phyloP scores from a whole-genome alignment of 2,888 invertebrate species.

The Pelosia muscerda region DNA sequence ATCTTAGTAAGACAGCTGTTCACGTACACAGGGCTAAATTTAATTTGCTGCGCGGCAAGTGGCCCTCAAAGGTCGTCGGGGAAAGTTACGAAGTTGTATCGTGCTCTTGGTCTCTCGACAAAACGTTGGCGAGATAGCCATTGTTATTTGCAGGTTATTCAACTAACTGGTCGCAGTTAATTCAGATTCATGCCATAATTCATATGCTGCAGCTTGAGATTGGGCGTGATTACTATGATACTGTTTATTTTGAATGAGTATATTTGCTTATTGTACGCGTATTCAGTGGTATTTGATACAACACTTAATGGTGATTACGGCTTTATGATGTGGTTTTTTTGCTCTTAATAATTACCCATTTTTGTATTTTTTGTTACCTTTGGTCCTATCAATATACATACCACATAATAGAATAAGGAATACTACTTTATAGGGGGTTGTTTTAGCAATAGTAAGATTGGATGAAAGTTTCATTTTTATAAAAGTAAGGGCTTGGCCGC shows the following conservation, averaged over 20 bases:
- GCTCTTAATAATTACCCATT: no score
- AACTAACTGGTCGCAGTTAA: neutral
- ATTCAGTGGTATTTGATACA: no score
- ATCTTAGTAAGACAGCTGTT: conserved; percentile 59
- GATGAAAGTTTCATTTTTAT: no score
- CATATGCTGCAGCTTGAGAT: neutral
- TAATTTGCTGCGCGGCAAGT: conserved; percentile 65
- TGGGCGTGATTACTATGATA: no score
- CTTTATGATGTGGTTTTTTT: neutral
- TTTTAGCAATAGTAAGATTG: no score
- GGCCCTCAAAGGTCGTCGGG: conserved; percentile 50
- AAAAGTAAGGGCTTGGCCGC: no score
- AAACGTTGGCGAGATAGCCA: conserved; percentile 30
- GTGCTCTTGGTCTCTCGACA: conserved; percentile 17
- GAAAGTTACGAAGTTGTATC: conserved; percentile 40
- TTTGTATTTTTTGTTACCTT: no score
- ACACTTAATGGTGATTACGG: neutral
- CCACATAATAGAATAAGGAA: no score
- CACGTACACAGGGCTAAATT: conserved; percentile 61
- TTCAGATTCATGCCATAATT: neutral
- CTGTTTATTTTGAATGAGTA: neutral
- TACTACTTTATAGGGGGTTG: no score
- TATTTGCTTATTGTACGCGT: conserved; percentile 1
- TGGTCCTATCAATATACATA: no score
- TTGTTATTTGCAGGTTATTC: conserved; percentile 19